These are phyloP conservation scores for Xenotilapia caudafasciata DNA, from an alignment of 2,113 vertebrate genomes.

Conservation along the genomic window DNA sequence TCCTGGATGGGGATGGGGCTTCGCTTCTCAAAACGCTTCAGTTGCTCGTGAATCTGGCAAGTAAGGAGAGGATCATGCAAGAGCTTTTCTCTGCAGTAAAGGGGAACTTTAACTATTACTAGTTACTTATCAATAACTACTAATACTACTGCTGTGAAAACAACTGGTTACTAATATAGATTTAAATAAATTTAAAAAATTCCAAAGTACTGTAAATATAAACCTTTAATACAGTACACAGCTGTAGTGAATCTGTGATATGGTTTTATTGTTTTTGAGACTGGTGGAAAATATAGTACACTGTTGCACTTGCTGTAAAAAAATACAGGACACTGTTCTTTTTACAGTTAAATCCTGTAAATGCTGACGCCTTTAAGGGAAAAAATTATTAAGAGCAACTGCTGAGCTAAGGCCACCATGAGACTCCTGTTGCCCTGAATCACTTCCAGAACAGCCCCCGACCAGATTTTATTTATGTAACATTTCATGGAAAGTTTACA, in stretches of 20 bases:
- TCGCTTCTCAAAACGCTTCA: conserved; percentile 59
- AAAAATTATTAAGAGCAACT: neutral
- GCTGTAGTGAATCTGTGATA: neutral
- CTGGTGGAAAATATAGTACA: neutral
- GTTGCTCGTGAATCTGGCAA: conserved; percentile 66
- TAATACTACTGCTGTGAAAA: neutral
- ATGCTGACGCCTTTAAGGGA: neutral
- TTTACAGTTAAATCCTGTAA: neutral
- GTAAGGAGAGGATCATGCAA: neutral
- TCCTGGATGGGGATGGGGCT: conserved; percentile 45
- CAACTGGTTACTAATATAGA: neutral
- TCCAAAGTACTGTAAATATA: neutral
- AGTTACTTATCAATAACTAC: neutral
- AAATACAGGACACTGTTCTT: neutral
- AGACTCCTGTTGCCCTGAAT: neutral
- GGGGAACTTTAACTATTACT: neutral
- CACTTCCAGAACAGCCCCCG: neutral
- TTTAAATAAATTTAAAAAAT: neutral
- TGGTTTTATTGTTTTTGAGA: neutral
- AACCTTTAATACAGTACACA: neutral
- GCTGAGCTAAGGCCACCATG: neutral
- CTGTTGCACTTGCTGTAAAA: neutral
- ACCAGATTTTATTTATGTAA: neutral
- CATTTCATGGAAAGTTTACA: neutral
- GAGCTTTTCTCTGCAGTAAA: neutral